Conservation (phyloP, 2,113 vertebrate species). For the Crotalus tigris region DNA sequence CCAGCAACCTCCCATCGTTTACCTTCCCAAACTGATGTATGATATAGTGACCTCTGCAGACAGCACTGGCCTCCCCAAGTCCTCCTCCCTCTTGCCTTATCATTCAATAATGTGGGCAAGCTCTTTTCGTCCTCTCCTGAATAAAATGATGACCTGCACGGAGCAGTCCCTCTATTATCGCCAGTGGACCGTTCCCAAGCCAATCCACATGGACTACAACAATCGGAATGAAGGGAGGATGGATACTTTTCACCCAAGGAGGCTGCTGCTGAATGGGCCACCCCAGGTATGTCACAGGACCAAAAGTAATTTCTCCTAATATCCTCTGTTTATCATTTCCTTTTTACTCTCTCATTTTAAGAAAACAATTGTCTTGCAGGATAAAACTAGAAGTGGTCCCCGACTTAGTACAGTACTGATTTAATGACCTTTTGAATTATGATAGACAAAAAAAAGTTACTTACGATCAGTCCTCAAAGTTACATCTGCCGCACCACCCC, state of each 20-base stretch:
- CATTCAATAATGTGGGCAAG: constrained; percentile 89
- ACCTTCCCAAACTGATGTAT: constrained; percentile 87
- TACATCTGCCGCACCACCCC: not conserved
- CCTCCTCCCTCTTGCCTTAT: constrained; percentile 91
- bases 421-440: no score
- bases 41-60: constrained; percentile 86
- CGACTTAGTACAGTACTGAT: not conserved
- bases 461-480: not conserved
- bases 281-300: constrained; percentile 82
- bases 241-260: constrained; percentile 91
- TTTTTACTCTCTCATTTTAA: not conserved
- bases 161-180: constrained; percentile 98
- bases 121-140: constrained; percentile 91
- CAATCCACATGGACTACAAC: constrained; percentile 91
- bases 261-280: constrained; percentile 91
- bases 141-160: constrained; percentile 95
- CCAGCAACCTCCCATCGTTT: constrained; percentile 86
- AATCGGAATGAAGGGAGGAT: constrained; percentile 83
- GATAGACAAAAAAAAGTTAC: not conserved
- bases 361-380: not conserved
- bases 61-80: constrained; percentile 87
- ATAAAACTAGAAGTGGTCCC: not conserved
- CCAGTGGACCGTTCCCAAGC: constrained; percentile 89
- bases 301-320: constrained; percentile 5
- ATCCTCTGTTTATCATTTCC: constrained; percentile 23